A percentile compares a stretch with the other conserved stretches of the same genome.
phyloP scores from a whole-genome alignment of 92 coral and sea anemone genomes.

The Phenganax marumi region DNA sequence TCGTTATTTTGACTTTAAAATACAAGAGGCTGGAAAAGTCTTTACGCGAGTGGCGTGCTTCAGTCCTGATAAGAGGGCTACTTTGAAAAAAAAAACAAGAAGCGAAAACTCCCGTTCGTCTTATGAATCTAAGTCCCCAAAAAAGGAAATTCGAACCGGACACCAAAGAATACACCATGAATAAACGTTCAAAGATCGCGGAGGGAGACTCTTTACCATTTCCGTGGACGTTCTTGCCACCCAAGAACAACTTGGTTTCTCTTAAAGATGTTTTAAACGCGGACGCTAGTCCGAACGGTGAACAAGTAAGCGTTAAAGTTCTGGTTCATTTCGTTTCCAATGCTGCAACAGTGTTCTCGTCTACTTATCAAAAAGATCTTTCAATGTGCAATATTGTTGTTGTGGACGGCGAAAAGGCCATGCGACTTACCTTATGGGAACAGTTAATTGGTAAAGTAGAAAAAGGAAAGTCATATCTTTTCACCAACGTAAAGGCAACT shows the following conservation, averaged over 20 bases:
- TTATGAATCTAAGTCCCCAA: neutral
- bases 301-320: neutral
- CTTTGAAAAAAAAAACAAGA: conserved; percentile 20
- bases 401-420: neutral
- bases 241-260: conserved; percentile 12
- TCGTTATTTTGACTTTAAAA: conserved; percentile 23
- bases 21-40: neutral
- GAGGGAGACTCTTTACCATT: neutral
- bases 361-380: neutral
- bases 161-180: conserved; percentile 9
- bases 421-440: conserved; percentile 8
- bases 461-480: conserved; percentile 6
- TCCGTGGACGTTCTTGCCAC: neutral
- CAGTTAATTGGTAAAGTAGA: neutral
- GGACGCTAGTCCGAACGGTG: conserved; percentile 5
- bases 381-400: neutral
- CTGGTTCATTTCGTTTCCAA: neutral
- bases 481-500: conserved; percentile 9
- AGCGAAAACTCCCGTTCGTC: neutral
- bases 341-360: neutral
- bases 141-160: conserved; percentile 7
- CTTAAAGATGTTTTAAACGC: conserved; percentile 1
- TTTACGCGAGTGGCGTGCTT: conserved; percentile 10
- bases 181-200: conserved; percentile 2
- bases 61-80: conserved; percentile 11